Evolutionary conservation across 2,797 vertebrate species (phyloP).

Genomic region (Characodon lateralis): DNA sequence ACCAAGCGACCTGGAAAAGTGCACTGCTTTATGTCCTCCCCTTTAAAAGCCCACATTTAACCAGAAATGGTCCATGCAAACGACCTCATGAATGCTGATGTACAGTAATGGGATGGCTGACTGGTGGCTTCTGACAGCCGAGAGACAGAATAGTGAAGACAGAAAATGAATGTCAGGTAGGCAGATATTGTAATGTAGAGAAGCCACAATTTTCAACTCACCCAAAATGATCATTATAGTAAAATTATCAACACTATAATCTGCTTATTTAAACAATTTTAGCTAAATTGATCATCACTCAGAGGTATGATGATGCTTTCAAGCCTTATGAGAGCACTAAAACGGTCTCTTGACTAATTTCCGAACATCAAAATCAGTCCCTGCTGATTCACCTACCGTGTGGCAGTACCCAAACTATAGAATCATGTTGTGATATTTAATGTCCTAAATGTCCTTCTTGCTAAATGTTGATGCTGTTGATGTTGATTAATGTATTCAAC

Average conservation of each 20-base stretch:
- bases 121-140: conserved; percentile 1
- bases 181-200: not conserved
- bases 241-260: not conserved
- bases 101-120: conserved; percentile 5
- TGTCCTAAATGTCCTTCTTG: too few species aligned
- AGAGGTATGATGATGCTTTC: not conserved
- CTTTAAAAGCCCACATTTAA: conserved; percentile 4
- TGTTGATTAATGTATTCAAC: too few species aligned
- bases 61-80: conserved; percentile 7
- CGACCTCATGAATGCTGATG: conserved; percentile 7
- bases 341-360: not conserved
- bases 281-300: not conserved
- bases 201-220: not conserved
- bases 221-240: not conserved
- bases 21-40: not conserved
- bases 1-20: conserved; percentile 3
- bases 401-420: too few species aligned
- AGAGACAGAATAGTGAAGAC: conserved; percentile 3
- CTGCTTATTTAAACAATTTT: not conserved
- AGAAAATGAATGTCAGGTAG: not conserved
- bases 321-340: not conserved
- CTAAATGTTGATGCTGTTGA: too few species aligned
- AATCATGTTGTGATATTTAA: too few species aligned
- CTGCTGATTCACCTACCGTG: too few species aligned
- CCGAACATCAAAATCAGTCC: not conserved